Percentiles rank a stretch among this genome's conserved stretches.
Conservation (phyloP, 2,888 invertebrate species). For the Drosophila subquinaria region DNA sequence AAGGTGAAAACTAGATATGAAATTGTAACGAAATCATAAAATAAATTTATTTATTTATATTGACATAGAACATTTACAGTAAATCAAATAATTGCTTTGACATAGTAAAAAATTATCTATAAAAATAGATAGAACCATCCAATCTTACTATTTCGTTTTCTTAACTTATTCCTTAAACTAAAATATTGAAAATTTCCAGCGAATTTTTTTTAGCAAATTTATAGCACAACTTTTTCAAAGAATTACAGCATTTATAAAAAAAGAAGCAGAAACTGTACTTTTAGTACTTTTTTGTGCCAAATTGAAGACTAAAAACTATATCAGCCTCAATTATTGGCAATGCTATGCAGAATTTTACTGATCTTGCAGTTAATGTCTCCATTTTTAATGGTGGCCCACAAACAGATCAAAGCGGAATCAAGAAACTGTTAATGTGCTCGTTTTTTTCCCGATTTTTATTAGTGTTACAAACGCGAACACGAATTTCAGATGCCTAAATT, state of each 20-base stretch:
- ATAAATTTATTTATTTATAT: background rate
- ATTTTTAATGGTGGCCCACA: conserved; percentile 24
- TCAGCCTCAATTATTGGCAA: conserved; percentile 34
- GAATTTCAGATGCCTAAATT: conserved; percentile 40
- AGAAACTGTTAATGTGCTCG: conserved; percentile 46
- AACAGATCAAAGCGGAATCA: conserved; percentile 43
- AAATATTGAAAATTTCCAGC: no score
- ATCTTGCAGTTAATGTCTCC: conserved; percentile 30
- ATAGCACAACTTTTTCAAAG: background rate
- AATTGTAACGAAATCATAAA: background rate
- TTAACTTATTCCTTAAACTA: no score
- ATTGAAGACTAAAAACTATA: conserved; percentile 9
- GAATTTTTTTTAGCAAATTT: no score
- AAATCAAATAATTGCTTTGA: no score
- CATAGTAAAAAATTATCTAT: no score
- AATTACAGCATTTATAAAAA: background rate
- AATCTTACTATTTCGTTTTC: no score
- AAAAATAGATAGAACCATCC: no score
- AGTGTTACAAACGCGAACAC: conserved; percentile 29
- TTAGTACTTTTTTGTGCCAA: background rate
- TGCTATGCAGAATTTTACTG: background rate
- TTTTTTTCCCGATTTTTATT: conserved; percentile 25
- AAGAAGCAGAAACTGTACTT: background rate
- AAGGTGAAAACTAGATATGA: background rate
- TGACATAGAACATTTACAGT: background rate